Percentiles rank a stretch among this genome's conserved stretches.
Conservation (phyloP, 2,113 vertebrate species). For the Dolichallabes microphthalmus region DNA sequence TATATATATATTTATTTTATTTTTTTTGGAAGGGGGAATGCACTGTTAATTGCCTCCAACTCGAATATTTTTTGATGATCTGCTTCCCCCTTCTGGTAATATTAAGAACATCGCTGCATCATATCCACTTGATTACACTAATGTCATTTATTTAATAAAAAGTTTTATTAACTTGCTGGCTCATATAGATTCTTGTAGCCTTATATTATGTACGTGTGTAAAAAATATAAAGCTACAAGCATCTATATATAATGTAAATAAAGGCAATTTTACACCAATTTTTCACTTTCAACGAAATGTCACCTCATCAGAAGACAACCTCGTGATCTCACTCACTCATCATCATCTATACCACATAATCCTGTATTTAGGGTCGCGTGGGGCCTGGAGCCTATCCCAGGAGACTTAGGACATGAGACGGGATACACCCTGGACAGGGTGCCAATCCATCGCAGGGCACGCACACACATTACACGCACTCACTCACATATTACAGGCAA, state of each 20-base stretch:
- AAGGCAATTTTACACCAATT: not conserved
- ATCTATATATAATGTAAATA: too few relatives aligned
- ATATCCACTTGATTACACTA: slow-evolving; percentile 7
- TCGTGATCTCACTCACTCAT: too few relatives aligned
- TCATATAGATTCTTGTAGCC: not conserved
- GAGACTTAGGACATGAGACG: too few relatives aligned
- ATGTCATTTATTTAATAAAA: not conserved
- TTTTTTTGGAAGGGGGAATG: not conserved
- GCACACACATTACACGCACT: not conserved
- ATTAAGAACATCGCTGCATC: not conserved
- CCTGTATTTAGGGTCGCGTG: too few relatives aligned
- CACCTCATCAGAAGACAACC: too few relatives aligned
- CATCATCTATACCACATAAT: too few relatives aligned
- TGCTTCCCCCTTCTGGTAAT: slow-evolving; percentile 31
- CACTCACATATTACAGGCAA: not conserved
- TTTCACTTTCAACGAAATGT: not conserved
- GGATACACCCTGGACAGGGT: too few relatives aligned
- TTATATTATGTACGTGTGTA: not conserved
- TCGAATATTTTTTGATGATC: not conserved
- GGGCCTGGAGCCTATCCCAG: too few relatives aligned
- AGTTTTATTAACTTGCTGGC: not conserved
- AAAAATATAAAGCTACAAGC: too few relatives aligned
- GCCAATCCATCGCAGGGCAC: too few relatives aligned
- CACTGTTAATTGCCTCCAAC: not conserved
- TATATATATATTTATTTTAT: not conserved